Conservation (phyloP, 2,797 vertebrate species). For the Crax fasciolata region DNA sequence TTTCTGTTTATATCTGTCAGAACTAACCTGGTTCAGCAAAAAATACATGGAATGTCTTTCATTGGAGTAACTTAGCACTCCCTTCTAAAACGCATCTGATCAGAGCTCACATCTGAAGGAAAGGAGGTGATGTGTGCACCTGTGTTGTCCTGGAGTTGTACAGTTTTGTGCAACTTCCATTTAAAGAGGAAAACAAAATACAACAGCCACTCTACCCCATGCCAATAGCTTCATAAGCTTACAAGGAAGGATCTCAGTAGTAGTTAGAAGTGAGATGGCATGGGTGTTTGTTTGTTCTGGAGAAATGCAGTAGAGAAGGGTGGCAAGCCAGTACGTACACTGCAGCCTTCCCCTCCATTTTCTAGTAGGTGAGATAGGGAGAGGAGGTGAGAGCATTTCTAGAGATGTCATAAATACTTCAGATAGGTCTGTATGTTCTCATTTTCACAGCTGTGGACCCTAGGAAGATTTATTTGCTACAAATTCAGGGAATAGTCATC, state of each 20-base stretch:
- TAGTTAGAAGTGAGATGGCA: not conserved
- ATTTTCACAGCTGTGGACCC: not conserved
- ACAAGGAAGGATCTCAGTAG: not conserved
- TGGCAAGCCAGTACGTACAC: not conserved
- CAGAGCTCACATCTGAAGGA: not conserved
- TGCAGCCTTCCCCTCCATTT: not conserved
- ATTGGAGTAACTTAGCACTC: not conserved
- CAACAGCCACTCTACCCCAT: not conserved
- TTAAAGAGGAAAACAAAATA: not conserved
- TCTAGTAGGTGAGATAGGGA: not conserved
- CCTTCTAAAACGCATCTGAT: not conserved
- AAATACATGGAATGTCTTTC: accelerated
- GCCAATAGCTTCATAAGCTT: not conserved
- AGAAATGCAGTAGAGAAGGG: accelerated
- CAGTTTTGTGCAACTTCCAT: accelerated
- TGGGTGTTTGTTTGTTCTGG: not conserved
- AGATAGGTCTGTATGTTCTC: not conserved
- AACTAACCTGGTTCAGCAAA: not conserved
- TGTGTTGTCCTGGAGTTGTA: accelerated
- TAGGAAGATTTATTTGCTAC: not conserved
- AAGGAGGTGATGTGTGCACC: not conserved
- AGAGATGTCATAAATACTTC: not conserved
- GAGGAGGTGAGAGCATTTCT: not conserved
- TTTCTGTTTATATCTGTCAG: not conserved
- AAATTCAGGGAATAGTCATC: not conserved